phyloP scores from a whole-genome alignment of 2,113 vertebrate species.

The Zonotrichia leucophrys region DNA sequence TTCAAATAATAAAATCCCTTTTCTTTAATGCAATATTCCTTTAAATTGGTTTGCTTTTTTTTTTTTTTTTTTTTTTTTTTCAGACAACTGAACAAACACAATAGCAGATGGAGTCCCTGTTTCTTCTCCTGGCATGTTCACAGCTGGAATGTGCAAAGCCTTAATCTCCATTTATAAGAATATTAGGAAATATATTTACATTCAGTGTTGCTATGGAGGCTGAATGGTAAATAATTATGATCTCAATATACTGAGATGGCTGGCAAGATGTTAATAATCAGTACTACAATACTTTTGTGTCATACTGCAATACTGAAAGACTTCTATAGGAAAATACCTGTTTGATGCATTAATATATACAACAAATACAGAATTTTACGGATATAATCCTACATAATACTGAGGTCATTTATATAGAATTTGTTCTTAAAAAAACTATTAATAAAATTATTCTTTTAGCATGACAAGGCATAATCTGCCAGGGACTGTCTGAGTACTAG shows the following conservation, averaged over 20 bases:
- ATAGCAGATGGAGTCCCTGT: not conserved
- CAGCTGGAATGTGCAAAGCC: constrained; percentile 32
- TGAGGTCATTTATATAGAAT: not conserved
- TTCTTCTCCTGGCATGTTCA: not conserved
- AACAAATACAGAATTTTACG: not conserved
- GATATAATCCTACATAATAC: not conserved
- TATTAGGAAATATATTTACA: constrained; percentile 11
- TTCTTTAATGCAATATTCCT: not conserved
- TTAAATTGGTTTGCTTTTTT: not conserved
- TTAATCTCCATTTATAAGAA: constrained; percentile 10
- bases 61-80: not conserved
- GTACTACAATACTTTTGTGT: not conserved
- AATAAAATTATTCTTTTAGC: not conserved
- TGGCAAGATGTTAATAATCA: not conserved
- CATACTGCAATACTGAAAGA: not conserved
- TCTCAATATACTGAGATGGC: not conserved
- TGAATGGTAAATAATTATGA: not conserved
- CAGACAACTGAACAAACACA: not conserved
- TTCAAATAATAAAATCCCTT: not conserved
- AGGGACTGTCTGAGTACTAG: not conserved
- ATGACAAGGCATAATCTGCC: not conserved
- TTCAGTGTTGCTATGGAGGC: not conserved
- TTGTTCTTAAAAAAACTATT: not conserved
- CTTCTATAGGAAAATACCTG: not conserved
- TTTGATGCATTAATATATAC: not conserved